phyloP scores from a whole-genome alignment of 1,140 invertebrate species.

The Drosophila lini region DNA sequence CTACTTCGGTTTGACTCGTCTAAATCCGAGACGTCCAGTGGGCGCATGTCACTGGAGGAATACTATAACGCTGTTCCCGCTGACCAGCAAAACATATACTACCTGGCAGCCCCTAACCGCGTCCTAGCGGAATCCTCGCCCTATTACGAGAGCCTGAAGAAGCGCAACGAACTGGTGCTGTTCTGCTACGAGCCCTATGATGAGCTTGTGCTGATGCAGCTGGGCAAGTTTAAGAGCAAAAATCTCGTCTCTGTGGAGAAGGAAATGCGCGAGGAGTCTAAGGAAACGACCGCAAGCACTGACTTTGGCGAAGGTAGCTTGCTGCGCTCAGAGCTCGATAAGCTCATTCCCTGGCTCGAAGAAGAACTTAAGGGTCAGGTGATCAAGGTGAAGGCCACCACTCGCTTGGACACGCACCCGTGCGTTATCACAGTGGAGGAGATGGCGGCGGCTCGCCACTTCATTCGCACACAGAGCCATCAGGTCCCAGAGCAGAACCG shows the following conservation, averaged over 20 bases:
- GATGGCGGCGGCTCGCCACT: slow-evolving; percentile 97
- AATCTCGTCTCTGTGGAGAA: slow-evolving; percentile 96
- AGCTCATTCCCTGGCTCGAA: slow-evolving; percentile 92
- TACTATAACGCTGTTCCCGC: slow-evolving; percentile 92
- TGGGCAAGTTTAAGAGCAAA: slow-evolving; percentile 92
- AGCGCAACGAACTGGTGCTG: slow-evolving; percentile 94
- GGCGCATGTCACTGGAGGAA: slow-evolving; percentile 92
- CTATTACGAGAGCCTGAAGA: slow-evolving; percentile 96
- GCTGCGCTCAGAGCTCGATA: slow-evolving; percentile 89
- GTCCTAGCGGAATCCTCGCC: slow-evolving; percentile 95
- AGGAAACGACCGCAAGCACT: slow-evolving; percentile 85
- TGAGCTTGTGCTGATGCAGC: slow-evolving; percentile 96
- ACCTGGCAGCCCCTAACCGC: slow-evolving; percentile 96
- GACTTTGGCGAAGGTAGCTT: slow-evolving; percentile 88
- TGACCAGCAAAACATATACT: slow-evolving; percentile 95
- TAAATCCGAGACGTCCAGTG: slow-evolving; percentile 87
- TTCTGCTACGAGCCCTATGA: slow-evolving; percentile 98
- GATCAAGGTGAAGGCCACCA: slow-evolving; percentile 91
- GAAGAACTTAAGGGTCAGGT: slow-evolving; percentile 91
- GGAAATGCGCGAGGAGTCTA: slow-evolving; percentile 91
- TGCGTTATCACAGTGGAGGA: slow-evolving; percentile 97
- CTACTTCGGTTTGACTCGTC: slow-evolving; percentile 97
- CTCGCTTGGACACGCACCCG: slow-evolving; percentile 94
- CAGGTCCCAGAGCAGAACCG: slow-evolving; percentile 93
- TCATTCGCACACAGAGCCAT: slow-evolving; percentile 94